These are phyloP conservation scores for Diplodus sargus DNA, from an alignment of 2,797 vertebrate genomes.

Conservation along the genomic window DNA sequence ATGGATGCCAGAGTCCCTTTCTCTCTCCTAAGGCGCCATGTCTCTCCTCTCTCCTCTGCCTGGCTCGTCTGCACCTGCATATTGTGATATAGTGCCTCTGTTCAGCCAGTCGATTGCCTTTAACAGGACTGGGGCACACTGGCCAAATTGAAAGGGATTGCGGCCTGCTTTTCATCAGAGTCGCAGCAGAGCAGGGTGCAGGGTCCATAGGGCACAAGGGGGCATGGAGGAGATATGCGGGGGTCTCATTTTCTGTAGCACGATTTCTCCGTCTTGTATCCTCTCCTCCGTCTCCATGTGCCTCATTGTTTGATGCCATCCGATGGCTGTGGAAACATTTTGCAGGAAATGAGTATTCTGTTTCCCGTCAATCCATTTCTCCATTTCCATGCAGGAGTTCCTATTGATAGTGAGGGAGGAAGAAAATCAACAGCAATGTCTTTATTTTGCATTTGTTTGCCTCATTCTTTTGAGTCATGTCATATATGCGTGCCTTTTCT, in stretches of 20 bases:
- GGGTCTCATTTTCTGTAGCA: slow-evolving; percentile 34
- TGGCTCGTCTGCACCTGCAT: slow-evolving; percentile 84
- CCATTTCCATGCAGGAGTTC: slow-evolving; percentile 60
- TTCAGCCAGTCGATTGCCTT: slow-evolving; percentile 88
- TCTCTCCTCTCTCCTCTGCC: slow-evolving; percentile 72
- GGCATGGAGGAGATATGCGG: slow-evolving; percentile 51
- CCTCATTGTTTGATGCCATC: slow-evolving; percentile 68
- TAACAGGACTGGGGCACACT: slow-evolving; percentile 83
- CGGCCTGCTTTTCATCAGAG: slow-evolving; percentile 87
- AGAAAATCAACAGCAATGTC: slow-evolving; percentile 68
- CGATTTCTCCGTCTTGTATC: slow-evolving; percentile 26
- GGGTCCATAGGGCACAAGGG: slow-evolving; percentile 60
- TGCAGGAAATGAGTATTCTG: slow-evolving; percentile 67
- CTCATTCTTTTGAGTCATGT: slow-evolving; percentile 66
- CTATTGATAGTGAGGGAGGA: slow-evolving; percentile 56
- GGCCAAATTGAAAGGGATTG: slow-evolving; percentile 87
- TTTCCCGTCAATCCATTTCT: slow-evolving; percentile 67
- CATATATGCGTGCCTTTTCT: slow-evolving; percentile 51
- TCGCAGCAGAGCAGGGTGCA: slow-evolving; percentile 69
- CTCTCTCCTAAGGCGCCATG: slow-evolving; percentile 79
- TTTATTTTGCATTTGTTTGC: slow-evolving; percentile 74
- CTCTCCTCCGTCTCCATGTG: slow-evolving; percentile 31
- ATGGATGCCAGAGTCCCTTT: slow-evolving; percentile 84
- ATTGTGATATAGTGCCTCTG: slow-evolving; percentile 89
- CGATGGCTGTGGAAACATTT: slow-evolving; percentile 68